Evolutionary conservation across 2,888 invertebrate species (phyloP).

Genomic region (Aphodius granarius): DNA sequence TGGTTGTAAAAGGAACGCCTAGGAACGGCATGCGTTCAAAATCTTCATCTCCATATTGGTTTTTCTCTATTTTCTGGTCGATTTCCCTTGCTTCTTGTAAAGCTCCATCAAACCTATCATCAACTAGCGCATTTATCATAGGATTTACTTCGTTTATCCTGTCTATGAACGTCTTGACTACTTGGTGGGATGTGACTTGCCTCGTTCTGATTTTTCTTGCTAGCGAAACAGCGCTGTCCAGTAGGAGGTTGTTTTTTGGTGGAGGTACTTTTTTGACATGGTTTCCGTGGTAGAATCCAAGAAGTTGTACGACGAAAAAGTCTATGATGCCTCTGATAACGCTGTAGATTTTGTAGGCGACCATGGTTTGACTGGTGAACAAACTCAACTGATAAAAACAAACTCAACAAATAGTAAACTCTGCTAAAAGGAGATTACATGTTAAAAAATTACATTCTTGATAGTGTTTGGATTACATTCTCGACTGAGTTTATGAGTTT

Average conservation of each 20-base stretch:
- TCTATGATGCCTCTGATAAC: background rate
- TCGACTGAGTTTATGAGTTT: too few relatives aligned
- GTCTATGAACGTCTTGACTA: constrained; percentile 74
- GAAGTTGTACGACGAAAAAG: background rate
- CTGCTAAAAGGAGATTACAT: background rate
- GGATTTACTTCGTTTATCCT: constrained; percentile 75
- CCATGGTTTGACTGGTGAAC: background rate
- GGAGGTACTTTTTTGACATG: background rate
- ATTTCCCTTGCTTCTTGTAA: constrained; percentile 74
- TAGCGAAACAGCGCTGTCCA: constrained; percentile 70
- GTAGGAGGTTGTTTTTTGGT: constrained; percentile 51
- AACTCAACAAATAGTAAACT: too few relatives aligned
- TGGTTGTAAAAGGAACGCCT: constrained; percentile 87
- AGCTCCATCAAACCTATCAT: constrained; percentile 77
- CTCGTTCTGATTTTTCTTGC: constrained; percentile 68
- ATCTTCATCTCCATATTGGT: constrained; percentile 62
- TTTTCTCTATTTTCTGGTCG: constrained; percentile 67
- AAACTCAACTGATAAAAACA: too few relatives aligned
- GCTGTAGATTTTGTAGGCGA: background rate
- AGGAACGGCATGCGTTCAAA: constrained; percentile 76
- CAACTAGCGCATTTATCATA: constrained; percentile 79
- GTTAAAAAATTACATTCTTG: too few relatives aligned
- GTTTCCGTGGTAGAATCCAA: background rate
- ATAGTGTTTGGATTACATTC: too few relatives aligned
- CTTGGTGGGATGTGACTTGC: constrained; percentile 65